Evolutionary conservation across 1,140 invertebrate species (phyloP), one percentile per base, ranked within the genome.

Genomic region (Scaptomyza graminum): DNA sequence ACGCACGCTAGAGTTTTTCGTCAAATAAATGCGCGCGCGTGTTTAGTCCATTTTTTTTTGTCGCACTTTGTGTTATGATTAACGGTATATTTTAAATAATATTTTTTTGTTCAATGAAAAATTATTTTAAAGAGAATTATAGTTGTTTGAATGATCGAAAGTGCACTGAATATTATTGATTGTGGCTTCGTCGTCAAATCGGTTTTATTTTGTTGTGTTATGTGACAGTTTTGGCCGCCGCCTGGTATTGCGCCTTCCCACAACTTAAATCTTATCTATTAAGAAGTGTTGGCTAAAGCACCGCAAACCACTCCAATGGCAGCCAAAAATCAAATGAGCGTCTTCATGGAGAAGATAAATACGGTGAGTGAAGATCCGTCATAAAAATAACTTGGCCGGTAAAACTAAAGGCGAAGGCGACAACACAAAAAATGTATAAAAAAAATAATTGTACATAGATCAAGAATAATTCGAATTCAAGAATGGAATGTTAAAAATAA

Each of bases 311-410:
- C 0, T 2, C 18, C 0, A 1, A 91, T 91, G 90, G 80, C 87
- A 39, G 56, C 83, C n/a, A 91, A 90, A 77, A 91, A 91, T 76
- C 90, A 91, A 80, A 91, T 91, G 69, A 91, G 74, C 51, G 88
- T 90, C 64, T 77, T 91, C 69, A 91, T 91, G 90, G 90, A 91
- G 75, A 91, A 91, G 85, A 75, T 91, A 22, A 91, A 91, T 75
- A 90, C 90, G 90, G 90, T 91, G 75, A 91, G 90, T 90, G 90
- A 90, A 49, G 22, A 59, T 61, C 49, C 52, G 22, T 43, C n/a
- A 16, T 4, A 4, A n/a, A 39, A 34, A n/a, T 37, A 18, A 16
- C 2, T 22, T 51, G 25, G 39, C 49, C 49, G 49, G 49, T 31
- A 28, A 31, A 51, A 51, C 5, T 8, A 3, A 46, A 13, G 12